Conservation (phyloP, 1,140 invertebrate species). For the Leptinotarsa texana region DNA sequence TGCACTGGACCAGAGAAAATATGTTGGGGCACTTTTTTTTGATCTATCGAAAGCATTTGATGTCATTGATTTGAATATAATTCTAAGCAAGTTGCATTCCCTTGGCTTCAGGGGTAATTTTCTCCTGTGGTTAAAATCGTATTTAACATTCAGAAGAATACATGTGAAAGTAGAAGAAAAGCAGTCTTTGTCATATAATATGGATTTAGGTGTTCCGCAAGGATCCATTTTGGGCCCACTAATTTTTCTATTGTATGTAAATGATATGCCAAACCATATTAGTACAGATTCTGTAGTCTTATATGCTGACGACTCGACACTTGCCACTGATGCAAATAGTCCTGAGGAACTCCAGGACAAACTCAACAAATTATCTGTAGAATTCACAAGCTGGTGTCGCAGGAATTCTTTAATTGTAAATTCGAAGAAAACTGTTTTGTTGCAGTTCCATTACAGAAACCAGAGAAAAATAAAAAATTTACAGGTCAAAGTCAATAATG, state of each 20-base stretch:
- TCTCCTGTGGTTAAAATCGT: too few species aligned
- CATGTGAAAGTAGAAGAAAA: too few species aligned
- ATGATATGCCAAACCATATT: not conserved
- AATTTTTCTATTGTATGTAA: not conserved
- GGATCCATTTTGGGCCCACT: too few species aligned
- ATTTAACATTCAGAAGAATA: too few species aligned
- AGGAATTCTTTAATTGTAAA: not conserved
- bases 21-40: too few species aligned
- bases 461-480: not conserved
- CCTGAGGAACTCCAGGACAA: conserved; percentile 4
- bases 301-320: not conserved
- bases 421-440: conserved; percentile 5
- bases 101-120: too few species aligned
- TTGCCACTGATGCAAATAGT: not conserved
- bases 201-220: too few species aligned
- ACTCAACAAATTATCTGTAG: not conserved
- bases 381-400: not conserved
- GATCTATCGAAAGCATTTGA: too few species aligned
- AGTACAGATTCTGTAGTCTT: not conserved
- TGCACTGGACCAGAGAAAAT: too few species aligned
- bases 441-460: not conserved
- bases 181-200: too few species aligned
- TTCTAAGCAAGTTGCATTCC: too few species aligned
- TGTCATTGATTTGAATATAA: too few species aligned
- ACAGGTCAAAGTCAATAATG: not conserved